Base-by-base conservation (phyloP, 2,888 invertebrate species). In the Boloria selene region DNA sequence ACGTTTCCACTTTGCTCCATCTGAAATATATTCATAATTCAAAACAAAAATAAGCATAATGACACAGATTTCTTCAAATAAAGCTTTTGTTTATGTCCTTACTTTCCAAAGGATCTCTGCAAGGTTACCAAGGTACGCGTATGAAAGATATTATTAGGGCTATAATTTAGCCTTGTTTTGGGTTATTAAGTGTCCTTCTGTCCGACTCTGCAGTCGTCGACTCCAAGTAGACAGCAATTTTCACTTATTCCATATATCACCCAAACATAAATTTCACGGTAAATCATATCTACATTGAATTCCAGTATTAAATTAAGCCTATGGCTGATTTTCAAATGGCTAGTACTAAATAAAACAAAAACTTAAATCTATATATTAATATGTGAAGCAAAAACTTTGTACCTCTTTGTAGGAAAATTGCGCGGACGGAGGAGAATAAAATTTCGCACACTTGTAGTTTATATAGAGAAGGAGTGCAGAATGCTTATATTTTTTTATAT, bases 161-260 rank as follows among this genome's bases (percentile, higher is more conserved):
- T 78, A 81, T 81, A 80, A 81, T 80, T 83, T 65, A 74, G 69
- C 72, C 77, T 79, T 77, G 76, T 74, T 78, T 75, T 71, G 78
- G 77, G 77, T 82, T 82, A 80, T 79, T 81, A 73, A 74, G 76
- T 76, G 77, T 77, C 75, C 73, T 77, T 78, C 78, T 81, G 78
- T 81, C 81, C 79, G 73, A 73, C 76, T 72, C 65, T 67, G 64
- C 71, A 78, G 78, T 82, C 80, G 71, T 72, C 78, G 60, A 64
- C 66, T 71, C 66, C 70, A 71, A 70, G 62, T 50, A 64, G 71
- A 69, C 66, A 65, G 68, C 52, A 61, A 71, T 68, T 68, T 74
- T 80, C 77, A 65, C 64, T 75, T 66, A 69, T 72, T 71, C 72
- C 72, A 68, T 72, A 76, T 76, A 73, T 78, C 79, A 77, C 64